Evolutionary conservation across 1,140 invertebrate species (phyloP).

Genomic region (Oryctes rhinoceros): DNA sequence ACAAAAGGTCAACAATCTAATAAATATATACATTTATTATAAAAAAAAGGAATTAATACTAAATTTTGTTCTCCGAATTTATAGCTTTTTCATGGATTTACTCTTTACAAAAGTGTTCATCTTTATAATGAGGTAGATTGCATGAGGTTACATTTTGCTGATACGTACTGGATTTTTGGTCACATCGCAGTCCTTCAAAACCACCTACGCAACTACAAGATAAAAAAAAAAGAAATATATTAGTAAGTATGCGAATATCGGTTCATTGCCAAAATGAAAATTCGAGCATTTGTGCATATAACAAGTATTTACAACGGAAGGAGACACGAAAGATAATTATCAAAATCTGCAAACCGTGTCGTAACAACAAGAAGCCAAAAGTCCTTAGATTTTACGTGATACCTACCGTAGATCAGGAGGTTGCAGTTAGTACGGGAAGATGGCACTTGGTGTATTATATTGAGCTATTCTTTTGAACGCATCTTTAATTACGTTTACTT

Average conservation of each 20-base stretch:
- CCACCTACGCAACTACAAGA: slow-evolving; percentile 83
- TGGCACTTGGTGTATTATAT: too few relatives aligned
- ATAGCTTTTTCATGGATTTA: slow-evolving; percentile 9
- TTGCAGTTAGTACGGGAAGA: too few relatives aligned
- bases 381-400: too few relatives aligned
- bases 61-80: slow-evolving; percentile 14
- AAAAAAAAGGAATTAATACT: slow-evolving; percentile 31
- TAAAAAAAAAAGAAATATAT: slow-evolving; percentile 43
- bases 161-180: slow-evolving; percentile 71
- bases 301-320: background rate
- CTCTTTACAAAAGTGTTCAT: slow-evolving; percentile 37
- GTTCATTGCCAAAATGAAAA: too few relatives aligned
- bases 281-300: too few relatives aligned
- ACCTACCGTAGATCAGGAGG: too few relatives aligned
- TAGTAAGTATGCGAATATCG: background rate
- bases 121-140: slow-evolving; percentile 38
- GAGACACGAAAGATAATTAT: background rate
- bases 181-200: slow-evolving; percentile 83
- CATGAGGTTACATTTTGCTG: slow-evolving; percentile 47
- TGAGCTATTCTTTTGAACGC: too few relatives aligned
- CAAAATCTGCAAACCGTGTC: background rate
- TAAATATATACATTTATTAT: slow-evolving; percentile 19
- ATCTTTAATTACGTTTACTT: too few relatives aligned
- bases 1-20: slow-evolving; percentile 34
- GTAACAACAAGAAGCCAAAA: too few relatives aligned